Base-by-base conservation (phyloP, 2,888 invertebrate species). In the Hypena proboscidalis region DNA sequence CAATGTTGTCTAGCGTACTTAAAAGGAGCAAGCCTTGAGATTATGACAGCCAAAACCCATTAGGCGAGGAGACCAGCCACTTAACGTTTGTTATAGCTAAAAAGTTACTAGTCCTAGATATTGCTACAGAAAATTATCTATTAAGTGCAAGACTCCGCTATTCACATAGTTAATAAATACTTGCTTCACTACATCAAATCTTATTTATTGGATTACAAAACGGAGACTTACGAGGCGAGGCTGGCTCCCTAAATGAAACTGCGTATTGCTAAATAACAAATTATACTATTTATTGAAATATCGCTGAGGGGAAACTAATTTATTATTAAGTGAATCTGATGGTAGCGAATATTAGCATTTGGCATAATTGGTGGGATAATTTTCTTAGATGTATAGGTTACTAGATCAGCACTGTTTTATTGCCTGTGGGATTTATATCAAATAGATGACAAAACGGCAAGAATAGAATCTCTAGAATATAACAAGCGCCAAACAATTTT, bases 161-260 rank as follows among this genome's bases (percentile, higher is more conserved):
- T 45, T 53, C 41, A 39, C 34, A 53, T 62, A n/a, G n/a, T n/a
- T n/a, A 59, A 60, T 66, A 66, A 74, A 70, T 57, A 51, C 61
- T 69, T 69, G 64, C 59, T 60, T 62, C 60, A 68, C 52, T 58
- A 33, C 36, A 59, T 59, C 64, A 58, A 63, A 67, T 42, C 51
- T 59, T 63, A 71, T 74, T 74, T 66, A 69, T 69, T 59, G 54
- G 53, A 57, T 77, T 78, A 61, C 77, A 73, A 77, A 75, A 75
- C 34, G 8, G 26, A 27, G 32, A 38, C 13, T 41, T 1, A 23
- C 38, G 29, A 51, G 20, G 29, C 11, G 9, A 45, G 7, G 15
- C 14, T 29, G 9, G 26, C 46, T 58, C 57, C 55, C 47, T 48
- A 56, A 67, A 54, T 58, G 40, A 59, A 56, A 49, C 32, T 57